Base-by-base conservation (phyloP, 2,797 vertebrate genomes). In the Pithecia hirsuta region DNA sequence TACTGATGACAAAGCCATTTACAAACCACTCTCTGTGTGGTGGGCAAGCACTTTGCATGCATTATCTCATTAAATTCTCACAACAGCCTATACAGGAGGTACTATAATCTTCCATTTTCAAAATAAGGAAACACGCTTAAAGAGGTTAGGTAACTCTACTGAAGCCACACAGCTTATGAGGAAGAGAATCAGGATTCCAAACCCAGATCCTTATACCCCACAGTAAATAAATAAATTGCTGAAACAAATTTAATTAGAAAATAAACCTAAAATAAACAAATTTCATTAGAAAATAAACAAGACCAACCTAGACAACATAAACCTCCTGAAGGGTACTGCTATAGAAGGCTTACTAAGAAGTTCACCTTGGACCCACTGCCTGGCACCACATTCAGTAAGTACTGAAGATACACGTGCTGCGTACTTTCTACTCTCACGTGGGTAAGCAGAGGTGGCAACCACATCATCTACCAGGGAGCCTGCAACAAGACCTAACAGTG, bases 351-450 rank as follows among this genome's bases (percentile, higher is more conserved):
- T n/a, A 24, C 5, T 11, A 15, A 15, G 7, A 50, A 39, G 13
- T 20, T 55, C 1, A 26, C 10, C 74, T 28, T 26, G 9, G 52
- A 57, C 78, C 7, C 83, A 14, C 48, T 22, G 11, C n/a, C 30
- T 48, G 3, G 30, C 6, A 28, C 17, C 13, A 30, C n/a, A 14
- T 2, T 39, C 0, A 1, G 9, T 61, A 24, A 30, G 17, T 8
- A 8, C 84, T 20, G 24, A 36, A 75, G 39, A 39, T 5, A 30
- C 4, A 0, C 4, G 10, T 0, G 4, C 59, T 26, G 3, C 1
- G 2, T 28, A 8, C n/a, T 67, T 80, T 44, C 41, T 9, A 1
- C 6, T 1, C 22, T 59, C 33, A 1, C 0, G 0, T 17, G 50
- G 22, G 50, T 78, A 3, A 24, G 33, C 0, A 17, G 89, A 79